phyloP scores from a whole-genome alignment of 2,888 invertebrate genomes.

The Apamea epomidion region DNA sequence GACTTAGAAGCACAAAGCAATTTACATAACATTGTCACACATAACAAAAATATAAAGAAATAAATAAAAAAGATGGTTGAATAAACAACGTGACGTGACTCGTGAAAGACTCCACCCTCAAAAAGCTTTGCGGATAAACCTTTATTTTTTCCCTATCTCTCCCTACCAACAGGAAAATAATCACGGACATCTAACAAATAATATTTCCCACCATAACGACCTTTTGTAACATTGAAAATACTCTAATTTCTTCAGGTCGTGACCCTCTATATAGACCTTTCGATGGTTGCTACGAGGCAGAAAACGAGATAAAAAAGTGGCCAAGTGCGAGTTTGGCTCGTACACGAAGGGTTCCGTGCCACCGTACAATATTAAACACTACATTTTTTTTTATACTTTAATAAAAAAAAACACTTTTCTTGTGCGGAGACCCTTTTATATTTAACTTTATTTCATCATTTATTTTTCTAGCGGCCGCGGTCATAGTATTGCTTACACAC shows the following conservation, averaged over 20 bases:
- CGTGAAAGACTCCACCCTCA: slow-evolving; percentile 27
- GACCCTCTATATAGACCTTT: slow-evolving; percentile 40
- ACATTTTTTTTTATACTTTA: not conserved
- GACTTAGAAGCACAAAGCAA: not conserved
- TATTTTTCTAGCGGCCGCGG: too few species aligned
- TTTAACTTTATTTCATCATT: not conserved
- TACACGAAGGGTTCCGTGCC: not conserved
- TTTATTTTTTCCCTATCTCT: slow-evolving; percentile 12
- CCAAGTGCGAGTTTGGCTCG: not conserved
- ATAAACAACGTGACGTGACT: slow-evolving; percentile 21
- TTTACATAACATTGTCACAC: not conserved
- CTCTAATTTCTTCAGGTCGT: slow-evolving; percentile 44
- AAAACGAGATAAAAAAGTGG: slow-evolving; percentile 29
- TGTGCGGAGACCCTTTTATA: not conserved
- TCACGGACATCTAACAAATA: slow-evolving; percentile 47
- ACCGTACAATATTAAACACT: not conserved
- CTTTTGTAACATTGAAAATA: slow-evolving; percentile 33
- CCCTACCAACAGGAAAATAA: slow-evolving; percentile 47
- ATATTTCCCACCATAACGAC: slow-evolving; percentile 38
- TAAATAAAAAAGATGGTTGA: slow-evolving; percentile 17
- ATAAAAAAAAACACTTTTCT: not conserved
- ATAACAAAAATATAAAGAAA: slow-evolving; percentile 5
- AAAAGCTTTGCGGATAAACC: slow-evolving; percentile 23
- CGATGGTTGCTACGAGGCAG: slow-evolving; percentile 8
- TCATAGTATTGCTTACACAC: not conserved